Evolutionary conservation across 2,888 invertebrate species (phyloP), one percentile per base, ranked within the genome.

Genomic region (Brachynemurus nebulosus): DNA sequence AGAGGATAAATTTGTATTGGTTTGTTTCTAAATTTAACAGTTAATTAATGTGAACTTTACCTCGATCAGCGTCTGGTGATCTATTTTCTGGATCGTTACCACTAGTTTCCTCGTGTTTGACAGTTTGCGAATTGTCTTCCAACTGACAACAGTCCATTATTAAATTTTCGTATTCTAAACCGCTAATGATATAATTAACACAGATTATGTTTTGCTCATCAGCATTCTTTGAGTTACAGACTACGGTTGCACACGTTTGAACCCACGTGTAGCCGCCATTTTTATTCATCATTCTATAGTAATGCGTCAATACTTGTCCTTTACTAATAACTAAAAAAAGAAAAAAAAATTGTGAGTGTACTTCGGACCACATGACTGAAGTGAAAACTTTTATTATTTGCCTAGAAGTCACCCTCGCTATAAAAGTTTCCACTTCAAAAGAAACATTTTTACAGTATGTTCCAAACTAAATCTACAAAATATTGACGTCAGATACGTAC

Each of bases 141-240:
- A 91, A 65, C 67, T 93, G 93, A 62, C 90, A 91, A 65, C 86
- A 86, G 66, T 95, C 93, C 82, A 95, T 83, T 39, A 93, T 85
- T 42, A 91, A 76, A 61, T 91, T 86, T 55, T 85, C 84, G 58
- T 86, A 86, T 65, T 95, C 93, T 42, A 84, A 76, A 21, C 85
- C 85, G 66, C 90, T 89, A 70, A 96, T 84, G 50, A 96, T 90
- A 66, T 95, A 95, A 69, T 95, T 93, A 57, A 96, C 92, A 61
- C 93, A 93, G 52, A 96, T 92, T 55, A 96, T 91, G 60, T 91
- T 95, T 66, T 95, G 93, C 62, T 96, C 95, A 50, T 96, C 95
- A 5, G 89, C 86, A 59, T 92, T 93, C 68, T 95, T 96, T 42
- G 88, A 83, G 60, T 85, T 92, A 68, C 91, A 93, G 45, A 96